phyloP scores from a whole-genome alignment of 1,140 invertebrate genomes.

The Zaprionus camerounensis region DNA sequence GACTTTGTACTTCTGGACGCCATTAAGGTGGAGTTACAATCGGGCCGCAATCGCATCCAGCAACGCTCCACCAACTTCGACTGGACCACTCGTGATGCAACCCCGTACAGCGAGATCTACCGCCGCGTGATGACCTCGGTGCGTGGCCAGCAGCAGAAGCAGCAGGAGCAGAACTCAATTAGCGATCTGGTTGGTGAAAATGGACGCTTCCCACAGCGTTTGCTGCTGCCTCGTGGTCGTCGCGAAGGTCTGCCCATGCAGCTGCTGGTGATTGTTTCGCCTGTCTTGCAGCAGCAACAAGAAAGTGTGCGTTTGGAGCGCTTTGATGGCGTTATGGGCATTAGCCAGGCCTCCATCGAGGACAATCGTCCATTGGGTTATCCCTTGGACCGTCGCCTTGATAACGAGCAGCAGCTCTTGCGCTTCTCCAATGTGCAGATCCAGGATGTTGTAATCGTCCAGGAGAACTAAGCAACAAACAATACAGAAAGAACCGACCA shows the following conservation, averaged over 20 bases:
- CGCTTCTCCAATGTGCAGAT: constrained; percentile 74
- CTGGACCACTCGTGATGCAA: constrained; percentile 87
- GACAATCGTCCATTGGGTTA: constrained; percentile 76
- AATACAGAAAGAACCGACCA: constrained; percentile 13
- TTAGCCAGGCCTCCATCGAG: constrained; percentile 41
- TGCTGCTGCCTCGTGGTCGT: constrained; percentile 87
- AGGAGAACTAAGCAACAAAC: constrained; percentile 59
- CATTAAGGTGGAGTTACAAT: constrained; percentile 86
- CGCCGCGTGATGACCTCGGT: constrained; percentile 85
- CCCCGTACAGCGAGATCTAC: constrained; percentile 86
- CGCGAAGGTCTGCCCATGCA: constrained; percentile 87
- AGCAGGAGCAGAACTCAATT: constrained; percentile 69
- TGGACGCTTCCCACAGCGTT: constrained; percentile 86
- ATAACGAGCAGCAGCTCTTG: constrained; percentile 65
- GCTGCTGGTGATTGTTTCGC: constrained; percentile 85
- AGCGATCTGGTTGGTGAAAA: constrained; percentile 84
- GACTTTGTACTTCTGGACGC: constrained; percentile 89
- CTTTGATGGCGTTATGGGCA: constrained; percentile 51
- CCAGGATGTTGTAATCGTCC: constrained; percentile 76
- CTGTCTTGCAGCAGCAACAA: constrained; percentile 34
- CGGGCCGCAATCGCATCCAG: constrained; percentile 88
- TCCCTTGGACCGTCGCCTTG: constrained; percentile 84
- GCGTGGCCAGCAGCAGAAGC: constrained; percentile 68
- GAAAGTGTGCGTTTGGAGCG: constrained; percentile 2
- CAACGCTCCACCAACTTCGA: constrained; percentile 88